Conservation (phyloP, 1,140 invertebrate species). For the Pararge aegeria region DNA sequence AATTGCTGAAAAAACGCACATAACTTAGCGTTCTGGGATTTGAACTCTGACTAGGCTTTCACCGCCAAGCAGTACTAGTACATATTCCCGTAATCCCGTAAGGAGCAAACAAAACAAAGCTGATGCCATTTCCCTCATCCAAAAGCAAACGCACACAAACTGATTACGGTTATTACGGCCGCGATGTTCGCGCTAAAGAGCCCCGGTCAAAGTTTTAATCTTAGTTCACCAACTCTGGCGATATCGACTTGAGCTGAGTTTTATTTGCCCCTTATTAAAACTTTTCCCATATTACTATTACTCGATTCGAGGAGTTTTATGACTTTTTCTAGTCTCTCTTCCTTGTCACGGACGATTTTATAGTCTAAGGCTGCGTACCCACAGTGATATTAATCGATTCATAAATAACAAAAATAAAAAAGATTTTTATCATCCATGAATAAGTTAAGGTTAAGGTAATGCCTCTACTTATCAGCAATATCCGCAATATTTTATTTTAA, state of each 20-base stretch:
- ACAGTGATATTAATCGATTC: not conserved
- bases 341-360: slow-evolving; percentile 16
- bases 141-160: not conserved
- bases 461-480: too few species aligned
- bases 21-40: too few species aligned
- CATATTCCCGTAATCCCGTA: not conserved
- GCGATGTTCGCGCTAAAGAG: slow-evolving; percentile 43
- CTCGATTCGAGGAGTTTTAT: slow-evolving; percentile 58
- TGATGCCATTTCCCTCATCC: not conserved
- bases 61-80: too few species aligned
- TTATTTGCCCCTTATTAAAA: slow-evolving; percentile 70
- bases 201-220: slow-evolving; percentile 60
- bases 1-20: too few species aligned
- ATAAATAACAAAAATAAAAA: not conserved
- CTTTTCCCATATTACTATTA: slow-evolving; percentile 69
- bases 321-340: slow-evolving; percentile 45
- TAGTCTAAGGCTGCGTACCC: slow-evolving; percentile 8
- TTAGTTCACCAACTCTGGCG: slow-evolving; percentile 49
- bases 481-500: too few species aligned
- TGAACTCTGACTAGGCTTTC: too few species aligned
- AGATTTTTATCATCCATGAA: too few species aligned
- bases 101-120: not conserved
- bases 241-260: slow-evolving; percentile 55
- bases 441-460: too few species aligned
- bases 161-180: slow-evolving; percentile 27